These are phyloP conservation scores for Chelon auratus DNA, from an alignment of 2,797 vertebrate genomes.

Conservation along the genomic window DNA sequence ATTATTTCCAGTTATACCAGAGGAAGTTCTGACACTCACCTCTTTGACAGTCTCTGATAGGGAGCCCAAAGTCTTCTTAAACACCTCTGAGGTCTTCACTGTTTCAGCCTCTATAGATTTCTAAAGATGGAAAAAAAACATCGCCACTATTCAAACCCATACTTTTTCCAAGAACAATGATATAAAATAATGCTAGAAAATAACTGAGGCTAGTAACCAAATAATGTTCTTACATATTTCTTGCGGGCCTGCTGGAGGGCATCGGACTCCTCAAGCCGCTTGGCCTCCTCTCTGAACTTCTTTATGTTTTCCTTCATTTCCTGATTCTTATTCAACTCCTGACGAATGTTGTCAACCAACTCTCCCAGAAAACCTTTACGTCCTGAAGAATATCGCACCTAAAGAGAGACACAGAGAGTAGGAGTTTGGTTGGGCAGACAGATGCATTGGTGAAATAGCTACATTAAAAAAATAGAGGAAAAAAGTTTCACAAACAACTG, in stretches of 20 bases:
- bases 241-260: constrained; percentile 90
- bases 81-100: constrained; percentile 90
- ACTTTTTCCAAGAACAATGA: too few species aligned
- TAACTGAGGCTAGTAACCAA: not conserved
- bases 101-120: constrained; percentile 96
- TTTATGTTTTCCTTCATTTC: constrained; percentile 95
- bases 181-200: constrained; percentile 2
- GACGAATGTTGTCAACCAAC: constrained; percentile 92
- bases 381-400: constrained; percentile 80
- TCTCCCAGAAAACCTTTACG: constrained; percentile 92
- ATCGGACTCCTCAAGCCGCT: constrained; percentile 91
- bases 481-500: not conserved
- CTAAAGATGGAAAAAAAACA: constrained; percentile 66
- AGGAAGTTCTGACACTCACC: constrained; percentile 72
- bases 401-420: constrained; percentile 15
- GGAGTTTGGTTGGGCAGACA: constrained; percentile 7
- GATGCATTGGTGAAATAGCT: not conserved
- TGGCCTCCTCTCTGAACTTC: constrained; percentile 93
- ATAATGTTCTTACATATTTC: constrained; percentile 88
- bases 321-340: constrained; percentile 92
- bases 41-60: constrained; percentile 90
- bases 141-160: too few species aligned
- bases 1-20: not conserved
- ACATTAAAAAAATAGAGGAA: not conserved
- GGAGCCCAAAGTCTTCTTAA: constrained; percentile 89